A percentile compares a stretch with the other conserved stretches of the same genome.
These are phyloP conservation scores for Momotus momota DNA, from an alignment of 2,797 vertebrate genomes.

Conservation along the genomic window DNA sequence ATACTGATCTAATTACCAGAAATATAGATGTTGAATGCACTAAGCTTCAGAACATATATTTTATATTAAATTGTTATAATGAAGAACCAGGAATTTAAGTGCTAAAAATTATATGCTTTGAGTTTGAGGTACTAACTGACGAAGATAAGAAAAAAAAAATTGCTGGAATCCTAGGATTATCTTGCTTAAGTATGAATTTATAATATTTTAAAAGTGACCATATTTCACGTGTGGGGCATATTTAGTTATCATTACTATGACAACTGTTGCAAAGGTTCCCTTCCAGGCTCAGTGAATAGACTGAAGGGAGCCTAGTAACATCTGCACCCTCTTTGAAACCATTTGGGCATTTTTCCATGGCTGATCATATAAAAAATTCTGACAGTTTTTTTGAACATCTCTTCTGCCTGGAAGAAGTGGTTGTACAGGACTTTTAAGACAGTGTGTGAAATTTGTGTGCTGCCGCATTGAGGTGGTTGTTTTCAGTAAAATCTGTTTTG, in stretches of 20 bases:
- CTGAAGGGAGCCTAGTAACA: background rate
- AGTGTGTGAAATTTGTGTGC: background rate
- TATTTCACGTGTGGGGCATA: background rate
- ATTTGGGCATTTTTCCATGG: background rate
- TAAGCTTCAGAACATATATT: background rate
- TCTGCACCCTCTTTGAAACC: background rate
- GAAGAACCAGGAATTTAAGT: background rate
- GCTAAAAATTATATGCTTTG: background rate
- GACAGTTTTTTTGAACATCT: accelerated
- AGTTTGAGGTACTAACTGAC: background rate
- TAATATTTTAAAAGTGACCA: background rate
- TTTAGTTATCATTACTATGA: background rate
- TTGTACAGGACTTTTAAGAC: background rate
- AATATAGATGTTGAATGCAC: background rate
- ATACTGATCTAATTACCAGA: background rate
- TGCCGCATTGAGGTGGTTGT: background rate
- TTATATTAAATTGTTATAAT: background rate
- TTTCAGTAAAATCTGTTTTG: background rate
- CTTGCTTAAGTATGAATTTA: background rate
- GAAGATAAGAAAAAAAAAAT: background rate
- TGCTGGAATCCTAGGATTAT: background rate
- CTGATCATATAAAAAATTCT: background rate
- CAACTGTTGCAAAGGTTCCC: background rate
- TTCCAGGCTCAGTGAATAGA: background rate
- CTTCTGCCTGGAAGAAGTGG: background rate